Percentiles rank a stretch among this genome's conserved stretches.
Evolutionary conservation across 2,888 invertebrate species (phyloP).

Genomic region (Dolomedes plantarius): DNA sequence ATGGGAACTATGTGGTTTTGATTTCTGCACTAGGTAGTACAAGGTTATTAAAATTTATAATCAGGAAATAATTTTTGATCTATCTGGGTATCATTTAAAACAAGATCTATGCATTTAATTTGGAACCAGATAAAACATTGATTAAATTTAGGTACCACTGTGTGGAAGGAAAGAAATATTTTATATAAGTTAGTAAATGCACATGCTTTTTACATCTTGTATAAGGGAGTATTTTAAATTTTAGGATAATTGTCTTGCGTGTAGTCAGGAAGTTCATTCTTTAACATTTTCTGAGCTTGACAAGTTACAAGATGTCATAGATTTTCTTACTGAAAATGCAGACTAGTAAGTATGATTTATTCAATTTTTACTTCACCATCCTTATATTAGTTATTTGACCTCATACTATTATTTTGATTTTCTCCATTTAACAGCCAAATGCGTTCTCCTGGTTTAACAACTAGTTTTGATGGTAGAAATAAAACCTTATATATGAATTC

Average conservation of each 20-base stretch:
- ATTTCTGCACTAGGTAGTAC: no score
- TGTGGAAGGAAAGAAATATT: no score
- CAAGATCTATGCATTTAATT: no score
- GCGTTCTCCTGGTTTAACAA: conserved; percentile 90
- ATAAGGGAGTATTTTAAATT: no score
- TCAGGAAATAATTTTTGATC: no score
- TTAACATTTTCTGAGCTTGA: conserved; percentile 79
- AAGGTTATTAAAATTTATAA: no score
- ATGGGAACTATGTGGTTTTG: no score
- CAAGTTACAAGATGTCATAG: conserved; percentile 86
- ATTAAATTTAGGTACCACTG: no score
- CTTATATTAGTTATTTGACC: background rate
- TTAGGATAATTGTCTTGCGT: conserved; percentile 87
- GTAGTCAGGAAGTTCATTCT: conserved; percentile 81
- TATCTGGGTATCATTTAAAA: no score
- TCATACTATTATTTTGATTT: background rate
- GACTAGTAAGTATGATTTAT: conserved; percentile 80
- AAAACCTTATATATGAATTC: conserved; percentile 95
- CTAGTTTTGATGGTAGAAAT: conserved; percentile 87
- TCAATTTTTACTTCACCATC: background rate
- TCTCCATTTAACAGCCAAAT: conserved; percentile 81
- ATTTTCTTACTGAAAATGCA: conserved; percentile 85
- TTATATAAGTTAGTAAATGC: no score
- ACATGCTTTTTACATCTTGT: no score
- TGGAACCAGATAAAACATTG: no score